Conservation (phyloP, 2,797 vertebrate species). For the Adrianichthys oophorus region DNA sequence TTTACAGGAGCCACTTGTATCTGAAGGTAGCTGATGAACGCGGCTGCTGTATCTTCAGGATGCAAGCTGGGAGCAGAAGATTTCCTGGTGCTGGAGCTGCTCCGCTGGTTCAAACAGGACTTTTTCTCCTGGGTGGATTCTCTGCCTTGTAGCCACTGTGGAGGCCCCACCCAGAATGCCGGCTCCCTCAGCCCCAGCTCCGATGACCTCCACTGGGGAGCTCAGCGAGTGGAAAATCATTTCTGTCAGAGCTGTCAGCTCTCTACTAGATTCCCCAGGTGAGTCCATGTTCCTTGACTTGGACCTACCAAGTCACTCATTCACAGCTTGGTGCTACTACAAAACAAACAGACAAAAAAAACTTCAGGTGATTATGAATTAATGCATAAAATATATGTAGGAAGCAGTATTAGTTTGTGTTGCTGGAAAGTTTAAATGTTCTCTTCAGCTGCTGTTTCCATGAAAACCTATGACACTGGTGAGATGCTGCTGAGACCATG, state of each 20-base stretch:
- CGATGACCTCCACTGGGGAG: slow-evolving; percentile 89
- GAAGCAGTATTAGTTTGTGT: too few relatives aligned
- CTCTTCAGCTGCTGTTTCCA: too few relatives aligned
- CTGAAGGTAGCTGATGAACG: background rate
- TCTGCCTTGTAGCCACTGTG: slow-evolving; percentile 85
- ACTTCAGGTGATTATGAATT: too few relatives aligned
- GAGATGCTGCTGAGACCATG: too few relatives aligned
- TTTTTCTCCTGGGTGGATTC: slow-evolving; percentile 94
- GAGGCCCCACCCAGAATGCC: slow-evolving; percentile 77
- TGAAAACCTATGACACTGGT: too few relatives aligned
- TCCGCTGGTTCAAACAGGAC: slow-evolving; percentile 92
- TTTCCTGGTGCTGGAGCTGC: slow-evolving; percentile 88
- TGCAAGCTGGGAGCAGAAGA: slow-evolving; percentile 84
- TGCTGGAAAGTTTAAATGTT: too few relatives aligned
- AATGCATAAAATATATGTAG: too few relatives aligned
- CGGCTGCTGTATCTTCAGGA: slow-evolving; percentile 61
- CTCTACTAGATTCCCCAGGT: slow-evolving; percentile 91
- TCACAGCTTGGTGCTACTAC: too few relatives aligned
- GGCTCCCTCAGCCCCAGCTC: slow-evolving; percentile 75
- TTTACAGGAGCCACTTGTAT: background rate
- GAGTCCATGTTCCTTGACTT: slow-evolving; percentile 2
- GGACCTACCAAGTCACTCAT: background rate
- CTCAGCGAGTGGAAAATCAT: slow-evolving; percentile 89
- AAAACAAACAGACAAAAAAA: too few relatives aligned
- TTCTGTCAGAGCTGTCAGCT: slow-evolving; percentile 84